These are phyloP conservation scores for Grallaria varia DNA, from an alignment of 2,113 vertebrate genomes.

Conservation along the genomic window DNA sequence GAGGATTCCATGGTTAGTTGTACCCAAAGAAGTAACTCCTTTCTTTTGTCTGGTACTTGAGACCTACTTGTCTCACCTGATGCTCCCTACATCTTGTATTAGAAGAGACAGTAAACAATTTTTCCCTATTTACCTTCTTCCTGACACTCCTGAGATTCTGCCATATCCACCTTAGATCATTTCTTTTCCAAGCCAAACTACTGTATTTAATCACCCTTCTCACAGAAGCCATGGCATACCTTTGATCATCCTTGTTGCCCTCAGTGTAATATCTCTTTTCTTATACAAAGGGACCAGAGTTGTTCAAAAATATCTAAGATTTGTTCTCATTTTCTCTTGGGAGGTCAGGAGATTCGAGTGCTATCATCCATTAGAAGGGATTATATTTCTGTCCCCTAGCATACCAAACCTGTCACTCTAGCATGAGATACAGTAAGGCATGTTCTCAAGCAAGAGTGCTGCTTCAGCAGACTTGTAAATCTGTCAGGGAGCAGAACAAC, in stretches of 20 bases:
- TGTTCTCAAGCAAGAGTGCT: not conserved
- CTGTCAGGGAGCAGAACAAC: not conserved
- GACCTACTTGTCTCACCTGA: not conserved
- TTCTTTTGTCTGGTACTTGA: not conserved
- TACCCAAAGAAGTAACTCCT: not conserved
- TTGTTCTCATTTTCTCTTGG: not conserved
- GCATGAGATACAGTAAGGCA: not conserved
- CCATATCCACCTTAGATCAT: not conserved
- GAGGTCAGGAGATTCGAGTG: slow-evolving; percentile 16
- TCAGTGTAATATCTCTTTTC: not conserved
- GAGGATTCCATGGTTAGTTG: not conserved
- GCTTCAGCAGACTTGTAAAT: not conserved
- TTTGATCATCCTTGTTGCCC: not conserved
- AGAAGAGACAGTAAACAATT: not conserved
- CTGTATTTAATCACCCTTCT: not conserved
- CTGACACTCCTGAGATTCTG: slow-evolving; percentile 16
- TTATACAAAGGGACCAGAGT: not conserved
- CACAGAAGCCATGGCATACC: not conserved
- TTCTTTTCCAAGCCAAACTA: slow-evolving; percentile 1
- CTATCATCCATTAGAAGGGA: not conserved
- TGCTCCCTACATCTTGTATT: not conserved
- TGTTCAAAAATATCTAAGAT: not conserved
- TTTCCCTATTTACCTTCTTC: not conserved
- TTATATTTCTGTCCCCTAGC: not conserved
- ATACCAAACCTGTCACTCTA: not conserved